These are phyloP conservation scores for Ciona savignyi DNA, from an alignment of 23 tunicate genomes.

Conservation along the genomic window DNA sequence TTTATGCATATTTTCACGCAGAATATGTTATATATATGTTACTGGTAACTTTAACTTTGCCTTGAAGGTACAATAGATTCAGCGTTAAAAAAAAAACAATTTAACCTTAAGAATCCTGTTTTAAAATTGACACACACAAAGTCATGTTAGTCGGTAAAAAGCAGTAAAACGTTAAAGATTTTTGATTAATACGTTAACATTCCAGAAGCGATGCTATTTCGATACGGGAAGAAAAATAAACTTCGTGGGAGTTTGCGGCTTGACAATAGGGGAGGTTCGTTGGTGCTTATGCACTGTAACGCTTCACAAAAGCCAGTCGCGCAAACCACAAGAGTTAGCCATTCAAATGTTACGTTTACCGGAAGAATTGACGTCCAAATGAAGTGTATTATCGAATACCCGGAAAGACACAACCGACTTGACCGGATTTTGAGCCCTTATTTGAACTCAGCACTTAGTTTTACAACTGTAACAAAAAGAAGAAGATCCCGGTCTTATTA, in stretches of 20 bases:
- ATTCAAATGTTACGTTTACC: not conserved
- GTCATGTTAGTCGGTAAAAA: too few relatives aligned
- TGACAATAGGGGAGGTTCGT: constrained; percentile 22
- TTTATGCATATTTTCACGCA: too few relatives aligned
- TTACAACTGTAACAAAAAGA: not conserved
- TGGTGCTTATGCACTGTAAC: constrained; percentile 45
- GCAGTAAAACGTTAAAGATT: not conserved
- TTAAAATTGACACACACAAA: too few relatives aligned
- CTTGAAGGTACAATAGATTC: too few relatives aligned
- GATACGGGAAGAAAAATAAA: constrained; percentile 1
- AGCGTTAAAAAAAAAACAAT: too few relatives aligned
- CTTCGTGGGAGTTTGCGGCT: constrained; percentile 16
- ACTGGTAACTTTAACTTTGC: too few relatives aligned
- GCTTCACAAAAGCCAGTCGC: constrained; percentile 20
- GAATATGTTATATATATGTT: too few relatives aligned
- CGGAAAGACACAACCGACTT: constrained; percentile 3
- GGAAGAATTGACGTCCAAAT: constrained; percentile 12
- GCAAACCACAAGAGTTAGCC: not conserved
- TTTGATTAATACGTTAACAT: not conserved
- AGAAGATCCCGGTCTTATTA: not conserved
- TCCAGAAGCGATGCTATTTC: constrained; percentile 21
- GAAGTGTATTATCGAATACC: constrained; percentile 28
- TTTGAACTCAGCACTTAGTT: constrained; percentile 21
- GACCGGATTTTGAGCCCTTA: constrained; percentile 24
- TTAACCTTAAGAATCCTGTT: too few relatives aligned